Conservation (phyloP, 2,888 invertebrate species). For the Sylvicola cinctus region DNA sequence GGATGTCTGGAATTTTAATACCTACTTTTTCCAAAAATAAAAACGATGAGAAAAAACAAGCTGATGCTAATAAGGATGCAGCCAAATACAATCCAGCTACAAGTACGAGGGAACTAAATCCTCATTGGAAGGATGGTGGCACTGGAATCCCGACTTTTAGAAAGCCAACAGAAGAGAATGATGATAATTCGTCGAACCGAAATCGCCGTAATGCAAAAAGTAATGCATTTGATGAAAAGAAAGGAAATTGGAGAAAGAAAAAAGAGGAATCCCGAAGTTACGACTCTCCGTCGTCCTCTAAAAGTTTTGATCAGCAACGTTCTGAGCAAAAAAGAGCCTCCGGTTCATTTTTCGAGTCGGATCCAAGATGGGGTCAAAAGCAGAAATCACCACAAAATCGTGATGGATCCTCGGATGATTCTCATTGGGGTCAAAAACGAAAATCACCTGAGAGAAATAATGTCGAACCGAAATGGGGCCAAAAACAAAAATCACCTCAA, state of each 20-base stretch:
- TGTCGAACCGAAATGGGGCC: too few relatives aligned
- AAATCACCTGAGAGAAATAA: too few relatives aligned
- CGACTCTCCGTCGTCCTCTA: not conserved
- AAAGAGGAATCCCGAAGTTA: not conserved
- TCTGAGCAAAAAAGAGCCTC: too few relatives aligned
- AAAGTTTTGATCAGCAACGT: not conserved
- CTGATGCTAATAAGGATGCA: conserved; percentile 30
- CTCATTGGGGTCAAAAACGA: too few relatives aligned
- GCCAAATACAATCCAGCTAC: conserved; percentile 47
- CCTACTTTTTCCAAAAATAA: conserved; percentile 21
- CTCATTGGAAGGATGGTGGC: conserved; percentile 82
- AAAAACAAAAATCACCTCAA: too few relatives aligned
- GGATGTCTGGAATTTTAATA: conserved; percentile 46
- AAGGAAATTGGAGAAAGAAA: conserved; percentile 12
- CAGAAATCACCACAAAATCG: too few relatives aligned
- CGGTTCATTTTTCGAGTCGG: too few relatives aligned
- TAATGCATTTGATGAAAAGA: not conserved
- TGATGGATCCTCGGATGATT: too few relatives aligned
- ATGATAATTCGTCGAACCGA: conserved; percentile 1
- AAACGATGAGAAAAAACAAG: conserved; percentile 24
- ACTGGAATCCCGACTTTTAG: conserved; percentile 47
- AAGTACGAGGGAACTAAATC: conserved; percentile 64
- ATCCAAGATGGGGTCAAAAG: too few relatives aligned
- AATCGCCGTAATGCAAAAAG: conserved; percentile 4
- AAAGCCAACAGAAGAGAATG: conserved; percentile 22